Evolutionary conservation across 2,113 vertebrate genomes (phyloP).

Genomic region (Triplophysa dalaica): DNA sequence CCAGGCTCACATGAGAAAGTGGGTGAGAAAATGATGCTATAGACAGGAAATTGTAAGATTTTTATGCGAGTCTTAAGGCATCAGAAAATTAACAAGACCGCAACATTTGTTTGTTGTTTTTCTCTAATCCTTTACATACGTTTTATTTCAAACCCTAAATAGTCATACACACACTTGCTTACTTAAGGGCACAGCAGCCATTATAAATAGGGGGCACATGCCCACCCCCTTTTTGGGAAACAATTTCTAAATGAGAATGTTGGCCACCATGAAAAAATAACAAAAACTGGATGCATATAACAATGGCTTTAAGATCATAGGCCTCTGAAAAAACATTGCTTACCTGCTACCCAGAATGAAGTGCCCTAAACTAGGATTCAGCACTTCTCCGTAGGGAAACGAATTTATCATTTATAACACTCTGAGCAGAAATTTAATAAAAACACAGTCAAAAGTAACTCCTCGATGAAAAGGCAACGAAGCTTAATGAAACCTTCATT

Average conservation of each 20-base stretch:
- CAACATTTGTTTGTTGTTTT: conserved; percentile 12
- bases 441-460: conserved; percentile 55
- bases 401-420: conserved; percentile 46
- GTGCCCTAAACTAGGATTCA: background rate
- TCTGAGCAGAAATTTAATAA: conserved; percentile 52
- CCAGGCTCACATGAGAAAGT: background rate
- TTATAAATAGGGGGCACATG: no score
- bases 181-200: background rate
- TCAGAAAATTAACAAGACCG: conserved; percentile 10
- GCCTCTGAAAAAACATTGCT: no score
- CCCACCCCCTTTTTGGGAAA: no score
- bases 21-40: background rate
- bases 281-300: no score
- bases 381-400: conserved; percentile 35
- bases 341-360: background rate
- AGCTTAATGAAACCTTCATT: conserved; percentile 65
- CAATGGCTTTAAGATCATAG: no score
- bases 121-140: conserved; percentile 2
- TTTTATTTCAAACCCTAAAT: background rate
- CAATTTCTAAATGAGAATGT: no score
- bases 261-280: no score
- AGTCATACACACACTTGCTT: background rate
- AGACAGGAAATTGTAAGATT: conserved; percentile 9
- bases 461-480: conserved; percentile 58
- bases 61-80: conserved; percentile 6